Percentiles rank a stretch among this genome's conserved stretches.
phyloP scores from a whole-genome alignment of 1,140 invertebrate species.

The Megalonaias nervosa region DNA sequence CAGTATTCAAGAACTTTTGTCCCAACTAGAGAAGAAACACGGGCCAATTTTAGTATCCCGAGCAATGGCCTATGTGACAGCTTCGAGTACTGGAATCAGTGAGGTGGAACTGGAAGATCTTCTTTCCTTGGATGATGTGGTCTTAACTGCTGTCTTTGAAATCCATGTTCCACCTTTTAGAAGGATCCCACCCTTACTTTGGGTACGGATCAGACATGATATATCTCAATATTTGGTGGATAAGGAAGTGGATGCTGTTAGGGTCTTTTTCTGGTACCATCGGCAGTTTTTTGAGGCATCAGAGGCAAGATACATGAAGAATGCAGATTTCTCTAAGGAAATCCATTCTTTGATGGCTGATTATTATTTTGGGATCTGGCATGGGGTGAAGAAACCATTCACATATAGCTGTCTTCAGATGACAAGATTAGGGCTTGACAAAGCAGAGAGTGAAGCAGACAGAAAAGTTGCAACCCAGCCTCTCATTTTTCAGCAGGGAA shows the following conservation, averaged over 20 bases:
- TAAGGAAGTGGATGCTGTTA: constrained; percentile 85
- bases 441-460: constrained; percentile 92
- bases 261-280: constrained; percentile 63
- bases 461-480: constrained; percentile 96
- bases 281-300: constrained; percentile 69
- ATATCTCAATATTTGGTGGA: constrained; percentile 75
- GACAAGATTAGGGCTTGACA: constrained; percentile 64
- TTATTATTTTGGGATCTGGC: constrained; percentile 97
- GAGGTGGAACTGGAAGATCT: constrained; percentile 61
- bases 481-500: constrained; percentile 79
- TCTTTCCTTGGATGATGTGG: constrained; percentile 57
- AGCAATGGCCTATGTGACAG: constrained; percentile 75
- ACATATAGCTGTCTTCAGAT: constrained; percentile 92
- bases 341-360: constrained; percentile 97
- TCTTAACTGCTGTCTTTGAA: constrained; percentile 62
- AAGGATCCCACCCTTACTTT: constrained; percentile 57
- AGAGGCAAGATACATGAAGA: constrained; percentile 92
- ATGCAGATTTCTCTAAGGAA: constrained; percentile 93
- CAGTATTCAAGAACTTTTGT: constrained; percentile 88
- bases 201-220: constrained; percentile 50
- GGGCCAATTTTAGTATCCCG: constrained; percentile 50
- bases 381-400: constrained; percentile 91
- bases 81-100: constrained; percentile 52
- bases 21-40: constrained; percentile 52
- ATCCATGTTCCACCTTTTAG: constrained; percentile 66